Base-by-base conservation (phyloP, 2,113 vertebrate genomes). In the Alligator mississippiensis region DNA sequence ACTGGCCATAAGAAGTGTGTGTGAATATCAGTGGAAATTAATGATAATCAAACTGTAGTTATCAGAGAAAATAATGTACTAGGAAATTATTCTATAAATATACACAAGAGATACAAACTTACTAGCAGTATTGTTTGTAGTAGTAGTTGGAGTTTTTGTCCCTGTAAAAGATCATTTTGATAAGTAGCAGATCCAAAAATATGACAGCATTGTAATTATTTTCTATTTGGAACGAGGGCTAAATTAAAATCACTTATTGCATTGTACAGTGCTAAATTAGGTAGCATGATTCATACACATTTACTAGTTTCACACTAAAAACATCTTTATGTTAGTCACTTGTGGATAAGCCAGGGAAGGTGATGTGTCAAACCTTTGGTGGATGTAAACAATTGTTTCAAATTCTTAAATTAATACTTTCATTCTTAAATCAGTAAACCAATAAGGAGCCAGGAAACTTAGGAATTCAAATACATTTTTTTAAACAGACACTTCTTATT, bases 381-480 rank as follows among this genome's bases (percentile, higher is more conserved):
- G 15, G 18, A 89, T 70, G 89, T 75, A 89, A 84, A 84, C 12
- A 76, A n/a, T 78, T 92, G 15, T 91, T 87, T 87, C 34, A 92
- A 93, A 84, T 86, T 85, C 90, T 75, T 58, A 30, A 11, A 64
- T 88, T 64, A 60, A 57, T 89, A 70, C 47, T 16, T 64, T 63
- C 55, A 85, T 47, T 47, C 47, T 47, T 89, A 91, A 96, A 89
- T 90, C 63, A 34, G 38, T 85, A 70, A 62, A 76, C 89, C 9
- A 80, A 57, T 91, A 84, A 95, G 47, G 93, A 84, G 14, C 17
- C 88, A 28, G 27, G 25, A 18, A 47, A 72, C 38, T 38, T 12
- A 72, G 18, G 38, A 21, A 38, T 92, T 87, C 4, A 93, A 87
- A 75, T 64, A 27, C 17, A 86, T 22, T 92, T 27, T 89, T n/a